Base-by-base conservation (phyloP, 2,888 invertebrate genomes). In the Plebejus argus region DNA sequence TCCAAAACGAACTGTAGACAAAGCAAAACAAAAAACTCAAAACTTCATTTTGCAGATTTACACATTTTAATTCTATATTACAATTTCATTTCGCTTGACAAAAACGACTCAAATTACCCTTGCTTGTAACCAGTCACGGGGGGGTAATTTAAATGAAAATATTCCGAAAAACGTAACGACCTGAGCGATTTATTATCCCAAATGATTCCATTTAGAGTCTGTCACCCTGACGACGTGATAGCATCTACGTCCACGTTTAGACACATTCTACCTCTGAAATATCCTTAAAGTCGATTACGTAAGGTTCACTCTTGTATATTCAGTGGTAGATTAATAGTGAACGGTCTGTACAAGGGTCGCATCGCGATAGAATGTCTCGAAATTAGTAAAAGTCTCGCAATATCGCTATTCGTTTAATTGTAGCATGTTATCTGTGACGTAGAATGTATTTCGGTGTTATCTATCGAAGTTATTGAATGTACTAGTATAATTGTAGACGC, bases 181-280 rank as follows among this genome's bases (percentile, higher is more conserved):
- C 20, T 20, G 20, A 72, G 39, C 72, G 12, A 72, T 72, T 45
- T 72, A 72, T 23, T 39, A 45, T 72, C 23, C 45, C 20, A 72
- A 45, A 20, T 39, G 72, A 72, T 45, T 66, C 72, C 72, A 72
- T 72, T 72, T 72, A 72, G 45, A 72, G 45, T 23, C 45, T 45
- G 39, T 72, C 39, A 72, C 45, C 45, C n/a, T 39, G 72, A 72
- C 72, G 45, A 20, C 72, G 39, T n/a, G 72, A 72, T 72, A 45
- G 45, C 72, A 72, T 72, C 72, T 72, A 45, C 53, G 18, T 53
- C 45, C 45, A 45, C 45, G 53, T 18, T 53, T 18, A 53, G 53
- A 53, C 18, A 18, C 53, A 5, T 5, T 53, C 18, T 53, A 53
- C 53, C 53, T 53, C 53, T 53, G 18, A 53, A 53, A 53, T 53